Conservation (phyloP, 2,888 invertebrate genomes). For the Schrankia costaestrigalis region DNA sequence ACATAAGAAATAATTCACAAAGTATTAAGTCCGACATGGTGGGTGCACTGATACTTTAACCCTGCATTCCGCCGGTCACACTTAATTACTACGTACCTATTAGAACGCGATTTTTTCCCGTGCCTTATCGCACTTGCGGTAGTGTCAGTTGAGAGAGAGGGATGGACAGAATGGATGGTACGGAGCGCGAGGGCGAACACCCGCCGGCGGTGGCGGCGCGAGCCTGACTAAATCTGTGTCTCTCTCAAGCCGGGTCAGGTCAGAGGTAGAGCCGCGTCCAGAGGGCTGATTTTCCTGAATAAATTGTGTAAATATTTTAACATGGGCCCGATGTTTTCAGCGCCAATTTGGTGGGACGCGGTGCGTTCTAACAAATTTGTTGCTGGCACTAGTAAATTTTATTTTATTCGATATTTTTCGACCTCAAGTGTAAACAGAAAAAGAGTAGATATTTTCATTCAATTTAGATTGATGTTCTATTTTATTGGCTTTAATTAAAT, state of each 20-base stretch:
- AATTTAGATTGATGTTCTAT: slow-evolving; percentile 29
- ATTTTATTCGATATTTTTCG: slow-evolving; percentile 37
- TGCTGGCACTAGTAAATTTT: slow-evolving; percentile 37
- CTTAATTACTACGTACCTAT: slow-evolving; percentile 40
- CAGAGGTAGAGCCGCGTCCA: slow-evolving; percentile 54
- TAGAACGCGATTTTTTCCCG: slow-evolving; percentile 27
- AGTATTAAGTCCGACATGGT: slow-evolving; percentile 16
- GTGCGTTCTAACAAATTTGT: slow-evolving; percentile 38
- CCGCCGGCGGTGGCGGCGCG: slow-evolving; percentile 67
- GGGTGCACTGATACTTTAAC: slow-evolving; percentile 40
- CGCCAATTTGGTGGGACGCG: slow-evolving; percentile 39
- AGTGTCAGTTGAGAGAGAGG: slow-evolving; percentile 46
- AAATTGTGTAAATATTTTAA: slow-evolving; percentile 50
- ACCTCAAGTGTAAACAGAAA: slow-evolving; percentile 26
- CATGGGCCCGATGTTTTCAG: slow-evolving; percentile 34
- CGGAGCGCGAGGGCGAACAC: slow-evolving; percentile 41
- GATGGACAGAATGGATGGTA: slow-evolving; percentile 42
- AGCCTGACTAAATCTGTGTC: slow-evolving; percentile 77
- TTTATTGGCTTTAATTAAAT: too few relatives aligned
- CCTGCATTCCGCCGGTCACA: slow-evolving; percentile 40
- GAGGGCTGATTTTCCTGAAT: slow-evolving; percentile 35
- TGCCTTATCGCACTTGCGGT: slow-evolving; percentile 48
- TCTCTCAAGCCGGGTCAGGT: slow-evolving; percentile 73
- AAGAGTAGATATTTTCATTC: slow-evolving; percentile 19
- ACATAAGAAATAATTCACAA: slow-evolving; percentile 5